Base-by-base conservation (phyloP, 2,797 vertebrate species). In the Gephyroberyx darwinii region DNA sequence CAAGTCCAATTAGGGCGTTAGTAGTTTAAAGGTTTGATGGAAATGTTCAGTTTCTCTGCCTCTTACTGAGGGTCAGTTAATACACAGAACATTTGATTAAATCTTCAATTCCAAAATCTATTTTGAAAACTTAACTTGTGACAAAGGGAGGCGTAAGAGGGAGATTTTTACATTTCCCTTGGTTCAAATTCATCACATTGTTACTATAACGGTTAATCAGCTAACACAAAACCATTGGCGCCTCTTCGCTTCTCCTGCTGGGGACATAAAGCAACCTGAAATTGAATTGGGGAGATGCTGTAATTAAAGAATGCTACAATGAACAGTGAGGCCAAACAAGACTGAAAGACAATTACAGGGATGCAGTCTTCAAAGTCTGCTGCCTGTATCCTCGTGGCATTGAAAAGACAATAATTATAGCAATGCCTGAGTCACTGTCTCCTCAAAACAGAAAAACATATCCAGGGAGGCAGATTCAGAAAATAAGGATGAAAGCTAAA, bases 271-370 rank as follows among this genome's bases (percentile, higher is more conserved):
- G 50, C 19, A 64, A 78, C 22, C 60, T 71, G 65, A 74, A 75
- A 81, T 72, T 77, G 52, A 84, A 82, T 74, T 59, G 55, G 50
- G 62, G 20, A 69, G 75, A 74, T 55, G 54, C 60, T 69, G 64
- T 79, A 63, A 71, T 84, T 82, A 82, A 66, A 51, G 41, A 74
- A 70, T 0, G 51, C 67, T 74, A 47, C 19, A 17, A 76, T 55
- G 59, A 65, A 71, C 68, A 61, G 70, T 48, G 33, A 71, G 64
- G 70, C 64, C 64, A 85, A 79, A 85, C 64, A 78, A 56, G 73
- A 66, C 60, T 37, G 75, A 65, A 71, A 64, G 22, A 78, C 77
- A 73, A 75, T 81, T 77, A 82, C 30, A 71, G 57, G 19, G 56
- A 50, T 51, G 52, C 45, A 59, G 50, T 62, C 70, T 77, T 74